Evolutionary conservation across 1,140 invertebrate species (phyloP).

Genomic region (Drosophila punjabiensis): DNA sequence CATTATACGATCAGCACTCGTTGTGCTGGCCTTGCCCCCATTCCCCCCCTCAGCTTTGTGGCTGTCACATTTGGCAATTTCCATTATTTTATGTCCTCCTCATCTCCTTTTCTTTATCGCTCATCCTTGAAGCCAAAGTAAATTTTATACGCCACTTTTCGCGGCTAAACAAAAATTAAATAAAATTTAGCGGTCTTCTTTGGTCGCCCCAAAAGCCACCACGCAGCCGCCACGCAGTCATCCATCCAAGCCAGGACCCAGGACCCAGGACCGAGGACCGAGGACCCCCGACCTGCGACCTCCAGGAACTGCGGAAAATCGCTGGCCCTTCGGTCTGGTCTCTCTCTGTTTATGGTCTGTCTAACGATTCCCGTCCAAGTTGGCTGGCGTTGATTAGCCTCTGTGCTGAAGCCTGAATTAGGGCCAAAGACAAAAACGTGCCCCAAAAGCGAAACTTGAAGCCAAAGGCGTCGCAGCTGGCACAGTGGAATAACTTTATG

Average conservation of each 20-base stretch:
- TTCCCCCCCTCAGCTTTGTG: conserved; percentile 64
- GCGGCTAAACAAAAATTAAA: conserved; percentile 83
- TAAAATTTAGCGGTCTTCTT: conserved; percentile 82
- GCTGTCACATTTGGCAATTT: conserved; percentile 82
- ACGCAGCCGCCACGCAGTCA: conserved; percentile 19
- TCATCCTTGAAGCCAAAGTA: conserved; percentile 73
- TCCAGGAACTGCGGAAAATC: conserved; percentile 17
- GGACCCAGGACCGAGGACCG: conserved; percentile 8
- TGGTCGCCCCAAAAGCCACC: conserved; percentile 46
- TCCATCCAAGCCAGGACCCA: conserved; percentile 9
- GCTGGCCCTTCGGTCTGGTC: conserved; percentile 14
- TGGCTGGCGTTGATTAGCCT: conserved; percentile 81
- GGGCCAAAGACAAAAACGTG: conserved; percentile 80
- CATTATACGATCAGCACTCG: conserved; percentile 73
- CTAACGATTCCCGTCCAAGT: conserved; percentile 79
- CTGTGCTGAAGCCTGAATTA: conserved; percentile 75
- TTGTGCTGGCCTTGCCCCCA: conserved; percentile 17
- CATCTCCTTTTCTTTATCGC: conserved; percentile 51
- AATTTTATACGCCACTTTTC: conserved; percentile 84
- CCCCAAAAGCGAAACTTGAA: conserved; percentile 76
- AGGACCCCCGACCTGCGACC: conserved; percentile 6
- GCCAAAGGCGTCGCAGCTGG: conserved; percentile 48
- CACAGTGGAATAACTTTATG: conserved; percentile 33
- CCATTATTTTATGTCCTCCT: conserved; percentile 79
- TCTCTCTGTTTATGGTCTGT: conserved; percentile 77